Evolutionary conservation across 1,140 invertebrate genomes (phyloP).

Genomic region (Chionoecetes opilio): DNA sequence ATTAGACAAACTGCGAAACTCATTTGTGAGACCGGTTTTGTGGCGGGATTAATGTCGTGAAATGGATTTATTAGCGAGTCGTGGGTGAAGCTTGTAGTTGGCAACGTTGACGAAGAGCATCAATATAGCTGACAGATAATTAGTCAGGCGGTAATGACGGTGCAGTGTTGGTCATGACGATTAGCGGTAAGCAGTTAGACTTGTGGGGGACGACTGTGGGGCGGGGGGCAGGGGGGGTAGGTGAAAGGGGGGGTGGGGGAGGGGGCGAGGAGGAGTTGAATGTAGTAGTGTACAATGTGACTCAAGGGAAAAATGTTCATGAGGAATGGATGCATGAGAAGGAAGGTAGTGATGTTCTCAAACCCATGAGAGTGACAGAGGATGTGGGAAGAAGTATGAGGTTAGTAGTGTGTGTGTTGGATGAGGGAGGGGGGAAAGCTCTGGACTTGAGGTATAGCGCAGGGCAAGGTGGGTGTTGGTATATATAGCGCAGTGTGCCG

Average conservation of each 20-base stretch:
- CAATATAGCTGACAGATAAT: background rate
- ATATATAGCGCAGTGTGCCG: constrained; percentile 16
- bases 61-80: constrained; percentile 16
- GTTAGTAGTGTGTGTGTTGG: too few species aligned
- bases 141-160: background rate
- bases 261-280: background rate
- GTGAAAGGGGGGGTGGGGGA: background rate
- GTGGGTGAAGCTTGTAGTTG: background rate
- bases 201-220: background rate
- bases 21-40: background rate
- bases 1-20: background rate
- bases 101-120: constrained; percentile 16
- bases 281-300: background rate
- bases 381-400: too few species aligned
- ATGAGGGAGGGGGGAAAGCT: background rate
- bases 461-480: constrained; percentile 11
- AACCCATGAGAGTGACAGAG: too few species aligned
- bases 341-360: too few species aligned
- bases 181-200: background rate
- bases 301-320: too few species aligned
- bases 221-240: too few species aligned
- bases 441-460: background rate
- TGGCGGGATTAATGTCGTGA: background rate
- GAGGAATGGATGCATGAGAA: too few species aligned
- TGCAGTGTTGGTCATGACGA: constrained; percentile 18